Base-by-base conservation (phyloP, 2,888 invertebrate species). In the Sphaerophoria rueppellii region DNA sequence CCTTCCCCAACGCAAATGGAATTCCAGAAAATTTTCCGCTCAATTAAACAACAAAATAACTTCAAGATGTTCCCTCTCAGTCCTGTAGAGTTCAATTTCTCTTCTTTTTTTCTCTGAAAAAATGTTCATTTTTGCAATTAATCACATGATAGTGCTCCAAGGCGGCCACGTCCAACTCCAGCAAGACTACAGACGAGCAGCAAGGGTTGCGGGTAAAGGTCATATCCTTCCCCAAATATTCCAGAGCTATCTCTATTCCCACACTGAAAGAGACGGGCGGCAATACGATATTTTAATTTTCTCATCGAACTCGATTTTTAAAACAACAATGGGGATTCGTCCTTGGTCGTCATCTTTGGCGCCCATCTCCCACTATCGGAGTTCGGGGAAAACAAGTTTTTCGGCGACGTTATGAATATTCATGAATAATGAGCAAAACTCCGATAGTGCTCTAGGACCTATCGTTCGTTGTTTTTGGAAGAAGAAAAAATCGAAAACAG, bases 111-210 rank as follows among this genome's bases (percentile, higher is more conserved):
- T 61, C 71, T 72, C 76, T 16, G 76, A 76, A 72, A 79, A 50
- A 80, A 76, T 80, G 76, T 80, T 83, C 80, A 72, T 72, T 71
- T 80, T 76, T 80, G 80, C 83, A 83, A 83, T 83, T 83, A 83
- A 83, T 83, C 83, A 83, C 75, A 72, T 75, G 72, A 76, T 63
- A 78, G 57, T 52, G 78, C 78, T 78, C 32, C 46, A 65, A 74
- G 82, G 82, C 74, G 69, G 74, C 43, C 11, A 43, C 43, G 43
- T 4, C 43, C 11, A 9, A 9, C 11, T 11, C 11, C 11, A 9
- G 11, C 2, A 43, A 5, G 43, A 43, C 43, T 6, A 43, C 43
- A 6, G 12, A 43, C 9, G 50, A 4, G 14, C 6, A 6, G 16
- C 1, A 75, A 75, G 57, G 67, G 46, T 32, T 46, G 24, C 46